Evolutionary conservation across 2,888 invertebrate species (phyloP).

Genomic region (Agriopis aurantiaria): DNA sequence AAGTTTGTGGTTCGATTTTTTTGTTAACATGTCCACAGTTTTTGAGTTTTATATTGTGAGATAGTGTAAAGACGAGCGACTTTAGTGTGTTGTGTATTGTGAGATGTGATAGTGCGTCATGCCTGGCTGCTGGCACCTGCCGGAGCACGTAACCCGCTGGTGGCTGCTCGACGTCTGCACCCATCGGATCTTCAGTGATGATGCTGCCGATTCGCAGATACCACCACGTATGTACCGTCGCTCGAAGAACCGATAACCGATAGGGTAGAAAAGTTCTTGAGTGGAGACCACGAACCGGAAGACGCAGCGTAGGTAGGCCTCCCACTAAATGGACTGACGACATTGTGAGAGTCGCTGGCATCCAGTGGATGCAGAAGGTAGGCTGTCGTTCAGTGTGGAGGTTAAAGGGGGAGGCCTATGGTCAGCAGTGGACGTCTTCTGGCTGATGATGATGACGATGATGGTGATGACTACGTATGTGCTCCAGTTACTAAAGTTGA

Average conservation of each 20-base stretch:
- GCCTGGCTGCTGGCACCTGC: constrained; percentile 83
- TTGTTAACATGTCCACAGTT: not conserved
- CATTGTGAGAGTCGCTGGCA: too few species aligned
- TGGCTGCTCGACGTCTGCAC: constrained; percentile 89
- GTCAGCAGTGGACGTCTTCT: too few species aligned
- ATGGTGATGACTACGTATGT: constrained; percentile 60
- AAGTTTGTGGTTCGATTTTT: not conserved
- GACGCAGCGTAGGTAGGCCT: too few species aligned
- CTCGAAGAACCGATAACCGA: too few species aligned
- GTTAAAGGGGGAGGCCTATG: too few species aligned
- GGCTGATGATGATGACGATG: too few species aligned
- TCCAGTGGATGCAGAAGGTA: too few species aligned
- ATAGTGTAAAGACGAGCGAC: constrained; percentile 4
- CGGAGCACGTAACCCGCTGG: constrained; percentile 88
- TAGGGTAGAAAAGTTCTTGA: too few species aligned
- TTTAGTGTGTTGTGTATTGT: constrained; percentile 38
- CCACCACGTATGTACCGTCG: constrained; percentile 67
- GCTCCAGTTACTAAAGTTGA: constrained; percentile 2
- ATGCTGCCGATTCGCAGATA: constrained; percentile 77
- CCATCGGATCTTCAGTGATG: constrained; percentile 79
- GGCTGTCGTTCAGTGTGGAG: too few species aligned
- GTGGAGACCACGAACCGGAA: too few species aligned
- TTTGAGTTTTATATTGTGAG: constrained; percentile 6
- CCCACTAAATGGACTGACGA: too few species aligned
- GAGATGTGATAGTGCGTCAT: constrained; percentile 56